Base-by-base conservation (phyloP, 1,140 invertebrate genomes). In the Heterodera carotae region DNA sequence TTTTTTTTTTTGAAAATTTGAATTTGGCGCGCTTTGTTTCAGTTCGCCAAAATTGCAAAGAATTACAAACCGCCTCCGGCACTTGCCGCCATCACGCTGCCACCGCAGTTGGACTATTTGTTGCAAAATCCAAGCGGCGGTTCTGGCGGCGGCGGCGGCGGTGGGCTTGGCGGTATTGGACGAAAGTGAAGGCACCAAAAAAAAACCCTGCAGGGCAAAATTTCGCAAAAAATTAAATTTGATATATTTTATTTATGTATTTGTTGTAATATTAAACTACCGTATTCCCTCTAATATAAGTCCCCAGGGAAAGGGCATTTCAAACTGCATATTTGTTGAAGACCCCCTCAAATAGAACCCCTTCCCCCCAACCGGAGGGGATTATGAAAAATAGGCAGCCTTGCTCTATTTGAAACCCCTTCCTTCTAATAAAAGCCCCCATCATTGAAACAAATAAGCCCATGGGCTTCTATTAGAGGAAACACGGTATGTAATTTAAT, bases 1-100 rank as follows among this genome's bases (percentile, higher is more conserved):
- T 53, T 56, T 27, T 6, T 48, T 48, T n/a, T n/a, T 39, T 39
- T 39, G 36, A 34, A n/a, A 78, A 34, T 66, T 74, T 78, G 25
- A 60, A 76, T 71, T 48, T 75, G n/a, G 34, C 34, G 29, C 48
- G 18, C 48, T 18, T 53, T 53, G n/a, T 86, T 88, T 80, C 78
- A 86, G 86, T 87, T 86, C 56, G 78, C 84, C 27, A 86, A 87
- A 77, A 70, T 87, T 70, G 81, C 84, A 6, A 86, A 87, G 59
- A 87, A 87, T 62, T 87, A 85, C 84, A 80, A 86, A 70, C 85
- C 86, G 33, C 85, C 86, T 39, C 87, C 87, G 22, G 78, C 83
- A 27, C 39, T 78, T 1, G 48, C 78, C 56, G 79, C 77, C n/a
- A 76, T 87, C 15, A 86, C 85, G 67, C 73, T 86, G 59, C 85